Conservation (phyloP, 2,797 vertebrate genomes). For the Rhinatrema bivittatum region DNA sequence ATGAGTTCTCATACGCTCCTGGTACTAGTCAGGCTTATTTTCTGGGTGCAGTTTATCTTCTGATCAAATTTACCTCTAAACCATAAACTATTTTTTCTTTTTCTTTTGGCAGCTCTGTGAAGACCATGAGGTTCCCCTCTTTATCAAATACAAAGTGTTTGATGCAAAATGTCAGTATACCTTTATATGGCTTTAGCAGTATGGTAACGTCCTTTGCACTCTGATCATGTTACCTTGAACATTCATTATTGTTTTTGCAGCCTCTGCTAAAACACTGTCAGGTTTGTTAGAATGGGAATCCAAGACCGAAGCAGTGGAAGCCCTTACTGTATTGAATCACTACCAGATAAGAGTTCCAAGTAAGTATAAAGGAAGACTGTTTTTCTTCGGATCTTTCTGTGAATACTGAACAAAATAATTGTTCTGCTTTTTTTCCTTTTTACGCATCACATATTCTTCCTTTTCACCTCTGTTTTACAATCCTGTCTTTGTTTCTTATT, state of each 20-base stretch:
- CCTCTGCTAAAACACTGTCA: conserved; percentile 90
- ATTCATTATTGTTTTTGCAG: conserved; percentile 43
- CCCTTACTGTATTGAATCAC: conserved; percentile 95
- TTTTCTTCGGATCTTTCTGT: too few relatives aligned
- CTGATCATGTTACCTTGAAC: not conserved
- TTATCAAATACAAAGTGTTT: conserved; percentile 95
- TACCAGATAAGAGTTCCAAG: conserved; percentile 96
- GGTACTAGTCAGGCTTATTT: too few relatives aligned
- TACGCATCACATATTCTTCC: too few relatives aligned
- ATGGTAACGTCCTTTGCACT: conserved; percentile 1
- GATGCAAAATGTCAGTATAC: conserved; percentile 90
- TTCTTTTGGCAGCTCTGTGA: conserved; percentile 77
- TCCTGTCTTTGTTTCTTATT: too few relatives aligned
- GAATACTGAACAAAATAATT: too few relatives aligned
- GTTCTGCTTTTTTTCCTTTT: too few relatives aligned
- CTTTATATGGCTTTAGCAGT: not conserved
- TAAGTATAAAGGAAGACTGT: conserved; percentile 53
- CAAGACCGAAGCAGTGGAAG: conserved; percentile 93
- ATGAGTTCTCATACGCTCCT: too few relatives aligned
- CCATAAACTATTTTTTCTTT: conserved; percentile 30
- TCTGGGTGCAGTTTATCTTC: conserved; percentile 4
- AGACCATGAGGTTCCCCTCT: conserved; percentile 84
- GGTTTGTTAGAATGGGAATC: conserved; percentile 91
- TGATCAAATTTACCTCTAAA: too few relatives aligned
- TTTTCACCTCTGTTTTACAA: too few relatives aligned